A percentile compares a stretch with the other conserved stretches of the same genome.
Conservation (phyloP, 2,113 vertebrate species). For the Psophia crepitans region DNA sequence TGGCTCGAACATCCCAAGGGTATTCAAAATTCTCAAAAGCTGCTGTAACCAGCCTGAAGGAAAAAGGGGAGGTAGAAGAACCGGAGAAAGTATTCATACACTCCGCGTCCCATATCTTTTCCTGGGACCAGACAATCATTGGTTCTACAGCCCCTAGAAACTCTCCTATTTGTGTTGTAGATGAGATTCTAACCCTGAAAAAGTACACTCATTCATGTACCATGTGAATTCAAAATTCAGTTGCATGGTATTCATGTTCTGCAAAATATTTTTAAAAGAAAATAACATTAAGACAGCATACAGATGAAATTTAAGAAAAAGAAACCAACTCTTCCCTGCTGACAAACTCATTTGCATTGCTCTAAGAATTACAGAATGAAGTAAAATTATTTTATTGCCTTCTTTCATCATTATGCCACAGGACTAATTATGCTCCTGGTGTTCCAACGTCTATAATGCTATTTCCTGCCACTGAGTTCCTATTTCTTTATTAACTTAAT, state of each 20-base stretch:
- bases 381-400: slow-evolving; percentile 48
- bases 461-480: background rate
- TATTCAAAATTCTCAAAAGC: too few species aligned
- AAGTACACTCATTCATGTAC: background rate
- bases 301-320: slow-evolving; percentile 1
- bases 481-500: slow-evolving; percentile 51
- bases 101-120: too few species aligned
- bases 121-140: background rate
- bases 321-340: slow-evolving; percentile 8
- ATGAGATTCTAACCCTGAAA: background rate
- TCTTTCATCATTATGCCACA: slow-evolving; percentile 27
- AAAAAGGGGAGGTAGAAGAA: too few species aligned
- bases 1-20: too few species aligned
- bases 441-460: slow-evolving; percentile 21
- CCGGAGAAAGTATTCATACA: too few species aligned
- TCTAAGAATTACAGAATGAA: slow-evolving; percentile 39
- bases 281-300: background rate
- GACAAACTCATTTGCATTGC: slow-evolving; percentile 25
- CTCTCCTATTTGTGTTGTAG: background rate
- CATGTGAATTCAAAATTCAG: background rate
- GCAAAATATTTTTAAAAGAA: background rate
- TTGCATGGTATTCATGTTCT: background rate
- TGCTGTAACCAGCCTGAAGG: too few species aligned
- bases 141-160: background rate
- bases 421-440: slow-evolving; percentile 31